Evolutionary conservation across 2,888 invertebrate species (phyloP).

Genomic region (Hypsopygia costalis): DNA sequence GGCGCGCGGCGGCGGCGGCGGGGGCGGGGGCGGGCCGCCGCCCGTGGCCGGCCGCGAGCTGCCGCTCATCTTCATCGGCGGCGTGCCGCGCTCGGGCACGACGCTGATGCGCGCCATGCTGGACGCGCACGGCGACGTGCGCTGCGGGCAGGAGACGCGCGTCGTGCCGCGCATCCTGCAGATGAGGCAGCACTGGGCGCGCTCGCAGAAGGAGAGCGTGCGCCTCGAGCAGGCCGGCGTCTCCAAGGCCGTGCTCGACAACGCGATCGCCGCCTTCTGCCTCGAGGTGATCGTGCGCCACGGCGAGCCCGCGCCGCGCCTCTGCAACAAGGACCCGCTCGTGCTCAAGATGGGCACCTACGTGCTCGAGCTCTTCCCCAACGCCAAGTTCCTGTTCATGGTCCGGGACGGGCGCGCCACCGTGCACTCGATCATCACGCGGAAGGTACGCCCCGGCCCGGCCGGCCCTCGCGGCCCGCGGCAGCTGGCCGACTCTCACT

Average conservation of each 20-base stretch:
- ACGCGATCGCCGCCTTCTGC: conserved; percentile 98
- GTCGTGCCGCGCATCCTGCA: conserved; percentile 98
- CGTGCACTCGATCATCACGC: conserved; percentile 98
- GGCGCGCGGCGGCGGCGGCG: conserved; percentile 19
- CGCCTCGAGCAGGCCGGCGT: conserved; percentile 97
- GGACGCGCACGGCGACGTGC: conserved; percentile 97
- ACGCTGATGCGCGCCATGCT: conserved; percentile 98
- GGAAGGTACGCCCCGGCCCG: conserved; percentile 84
- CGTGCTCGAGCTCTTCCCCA: conserved; percentile 96
- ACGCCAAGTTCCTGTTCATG: conserved; percentile 99
- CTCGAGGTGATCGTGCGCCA: conserved; percentile 97
- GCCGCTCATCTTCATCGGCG: conserved; percentile 98
- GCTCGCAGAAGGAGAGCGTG: conserved; percentile 94
- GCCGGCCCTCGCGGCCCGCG: too few relatives aligned
- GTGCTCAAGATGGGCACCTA: conserved; percentile 97
- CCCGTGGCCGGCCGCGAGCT: conserved; percentile 88
- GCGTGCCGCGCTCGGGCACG: conserved; percentile 98
- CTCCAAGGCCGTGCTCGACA: conserved; percentile 93
- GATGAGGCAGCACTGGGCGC: conserved; percentile 97
- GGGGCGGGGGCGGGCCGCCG: conserved; percentile 20
- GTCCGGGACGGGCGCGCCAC: conserved; percentile 98
- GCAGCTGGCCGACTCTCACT: too few relatives aligned
- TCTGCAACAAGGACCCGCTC: conserved; percentile 99
- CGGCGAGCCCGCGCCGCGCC: conserved; percentile 95
- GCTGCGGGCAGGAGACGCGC: conserved; percentile 98